phyloP scores from a whole-genome alignment of 2,113 vertebrate genomes.

The Xiphias gladius region DNA sequence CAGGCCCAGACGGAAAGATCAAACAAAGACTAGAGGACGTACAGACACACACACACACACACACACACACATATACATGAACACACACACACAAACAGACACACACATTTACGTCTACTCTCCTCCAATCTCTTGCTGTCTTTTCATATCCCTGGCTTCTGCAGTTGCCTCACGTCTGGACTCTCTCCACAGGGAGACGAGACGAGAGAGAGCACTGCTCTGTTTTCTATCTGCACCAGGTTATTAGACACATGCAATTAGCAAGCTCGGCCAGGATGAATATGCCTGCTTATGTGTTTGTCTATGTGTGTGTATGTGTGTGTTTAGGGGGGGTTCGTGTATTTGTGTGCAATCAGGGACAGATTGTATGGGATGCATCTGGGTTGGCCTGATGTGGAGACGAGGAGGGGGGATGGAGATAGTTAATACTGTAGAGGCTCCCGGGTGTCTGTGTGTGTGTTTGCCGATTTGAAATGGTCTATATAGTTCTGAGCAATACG shows the following conservation, averaged over 20 bases:
- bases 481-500: not conserved
- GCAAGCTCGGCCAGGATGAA: conserved; percentile 65
- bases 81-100: conserved; percentile 16
- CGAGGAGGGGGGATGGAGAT: conserved; percentile 17
- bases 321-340: conserved; percentile 30
- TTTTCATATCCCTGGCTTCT: conserved; percentile 69
- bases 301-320: not conserved
- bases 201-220: conserved; percentile 61
- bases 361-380: conserved; percentile 73
- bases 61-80: not conserved
- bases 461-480: conserved; percentile 28
- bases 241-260: conserved; percentile 78
- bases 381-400: conserved; percentile 58
- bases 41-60: conserved; percentile 13
- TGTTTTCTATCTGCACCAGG: conserved; percentile 73
- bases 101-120: conserved; percentile 40
- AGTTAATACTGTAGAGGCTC: conserved; percentile 48
- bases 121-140: conserved; percentile 64
- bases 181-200: conserved; percentile 71
- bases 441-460: conserved; percentile 6
- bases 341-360: conserved; percentile 68
- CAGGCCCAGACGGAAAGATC: conserved; percentile 72
- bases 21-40: conserved; percentile 77
- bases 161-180: conserved; percentile 78
- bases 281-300: conserved; percentile 53